These are phyloP conservation scores for Caenorhabditis auriculariae DNA, from an alignment of 2,888 invertebrate species.

Conservation along the genomic window DNA sequence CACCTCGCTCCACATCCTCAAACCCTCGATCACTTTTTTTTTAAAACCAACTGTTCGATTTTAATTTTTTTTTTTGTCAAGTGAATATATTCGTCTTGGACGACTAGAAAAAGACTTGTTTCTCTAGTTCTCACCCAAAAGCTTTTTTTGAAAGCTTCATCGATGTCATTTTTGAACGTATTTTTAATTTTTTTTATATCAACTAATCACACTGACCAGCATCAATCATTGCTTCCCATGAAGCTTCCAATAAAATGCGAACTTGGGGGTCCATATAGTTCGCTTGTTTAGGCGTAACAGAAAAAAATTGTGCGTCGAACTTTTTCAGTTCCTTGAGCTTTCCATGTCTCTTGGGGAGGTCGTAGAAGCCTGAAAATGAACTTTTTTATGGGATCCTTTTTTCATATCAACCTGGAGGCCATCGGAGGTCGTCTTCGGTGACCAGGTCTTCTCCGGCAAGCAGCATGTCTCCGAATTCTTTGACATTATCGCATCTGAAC, in stretches of 20 bases:
- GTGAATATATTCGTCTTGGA: no score
- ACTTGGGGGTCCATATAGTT: constrained; percentile 87
- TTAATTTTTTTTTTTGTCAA: not conserved
- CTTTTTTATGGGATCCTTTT: no score
- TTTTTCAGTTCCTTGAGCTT: constrained; percentile 67
- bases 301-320: constrained; percentile 65
- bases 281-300: constrained; percentile 60
- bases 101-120: no score
- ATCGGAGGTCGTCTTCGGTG: constrained; percentile 85
- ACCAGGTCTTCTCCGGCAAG: constrained; percentile 89
- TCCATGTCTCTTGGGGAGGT: constrained; percentile 67
- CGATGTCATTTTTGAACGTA: not conserved
- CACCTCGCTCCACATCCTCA: constrained; percentile 7
- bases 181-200: not conserved
- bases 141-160: not conserved
- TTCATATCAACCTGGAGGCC: constrained; percentile 75
- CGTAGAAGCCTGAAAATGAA: constrained; percentile 64
- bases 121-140: not conserved
- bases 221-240: constrained; percentile 90
- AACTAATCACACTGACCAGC: constrained; percentile 70
- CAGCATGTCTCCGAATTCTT: constrained; percentile 87
- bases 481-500: constrained; percentile 78
- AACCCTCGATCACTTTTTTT: not conserved
- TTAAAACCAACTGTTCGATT: not conserved
- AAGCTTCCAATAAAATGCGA: constrained; percentile 83